phyloP scores from a whole-genome alignment of 2,113 vertebrate species.

The Propithecus coquereli region DNA sequence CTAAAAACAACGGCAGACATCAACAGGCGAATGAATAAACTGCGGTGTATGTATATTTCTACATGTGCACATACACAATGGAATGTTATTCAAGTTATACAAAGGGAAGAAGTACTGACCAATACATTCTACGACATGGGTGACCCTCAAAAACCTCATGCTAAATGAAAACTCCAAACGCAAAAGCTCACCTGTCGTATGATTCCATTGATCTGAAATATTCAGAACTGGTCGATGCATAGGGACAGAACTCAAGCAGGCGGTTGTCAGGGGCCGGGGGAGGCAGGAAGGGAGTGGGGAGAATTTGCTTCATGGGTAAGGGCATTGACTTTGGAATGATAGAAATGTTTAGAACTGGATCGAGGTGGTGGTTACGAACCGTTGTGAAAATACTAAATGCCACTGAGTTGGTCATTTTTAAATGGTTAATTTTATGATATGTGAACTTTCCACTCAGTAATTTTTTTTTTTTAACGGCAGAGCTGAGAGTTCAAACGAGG shows the following conservation, averaged over 20 bases:
- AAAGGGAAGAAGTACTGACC: neutral
- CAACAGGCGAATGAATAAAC: neutral
- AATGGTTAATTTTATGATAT: neutral
- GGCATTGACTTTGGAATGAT: too few relatives aligned
- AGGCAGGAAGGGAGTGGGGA: neutral
- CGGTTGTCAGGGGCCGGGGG: neutral
- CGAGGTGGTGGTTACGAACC: neutral
- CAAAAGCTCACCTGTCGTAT: neutral
- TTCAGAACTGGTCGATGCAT: too few relatives aligned
- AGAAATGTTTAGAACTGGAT: neutral
- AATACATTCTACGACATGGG: too few relatives aligned
- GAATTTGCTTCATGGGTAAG: neutral
- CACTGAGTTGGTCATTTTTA: neutral
- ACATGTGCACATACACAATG: neutral
- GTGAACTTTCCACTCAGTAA: neutral
- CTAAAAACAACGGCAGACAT: neutral
- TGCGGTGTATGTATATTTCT: too few relatives aligned
- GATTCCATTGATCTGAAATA: neutral
- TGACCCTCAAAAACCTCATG: neutral
- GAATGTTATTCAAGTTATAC: neutral
- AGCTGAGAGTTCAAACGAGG: neutral
- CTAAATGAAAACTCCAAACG: neutral
- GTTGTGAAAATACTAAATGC: neutral
- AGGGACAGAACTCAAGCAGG: neutral
- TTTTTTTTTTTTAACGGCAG: neutral